Base-by-base conservation (phyloP, 2,113 vertebrate species). In the Microcebus lehilahytsara region DNA sequence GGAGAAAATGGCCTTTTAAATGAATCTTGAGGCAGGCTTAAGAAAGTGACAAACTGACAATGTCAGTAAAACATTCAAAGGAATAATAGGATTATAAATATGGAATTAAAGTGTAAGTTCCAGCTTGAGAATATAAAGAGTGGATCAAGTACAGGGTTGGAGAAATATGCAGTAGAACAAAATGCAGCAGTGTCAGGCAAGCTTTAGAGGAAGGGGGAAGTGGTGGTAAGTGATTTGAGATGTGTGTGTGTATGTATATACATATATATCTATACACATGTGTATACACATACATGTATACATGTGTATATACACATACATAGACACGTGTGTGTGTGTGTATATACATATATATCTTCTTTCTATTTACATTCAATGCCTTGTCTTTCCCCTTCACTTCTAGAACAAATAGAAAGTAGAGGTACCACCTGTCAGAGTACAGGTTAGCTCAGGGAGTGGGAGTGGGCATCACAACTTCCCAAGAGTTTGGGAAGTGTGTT, bases 401-500 rank as follows among this genome's bases (percentile, higher is more conserved):
- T 32, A 46, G 11, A n/a, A 32, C 25, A 78, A n/a, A 2, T 25
- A 72, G 25, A 40, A 75, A 75, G 30, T 5, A 66, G 6, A 60
- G 0, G 19, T 25, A 6, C 12, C 42, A 62, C 23, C 32, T 56
- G 14, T 53, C 0, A 19, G 14, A 19, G 1, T 49, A 2, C 72
- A 14, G 3, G 7, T 11, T 56, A 16, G 2, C 5, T 6, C 16
- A 13, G 22, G 2, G 8, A 30, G 7, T 10, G 2, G 4, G 12
- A 30, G 7, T 10, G 3, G 4, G 12, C 10, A 14, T 32, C 30
- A 10, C 8, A 16, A 12, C 14, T 42, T 1, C 10, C 42, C 19
- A 14, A 34, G 14, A 27, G 3, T 34, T 27, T 14, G 22, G 17
- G 40, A 46, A 8, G 5, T 16, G 0, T 0, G 0, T 8, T 49